A percentile compares a stretch with the other conserved stretches of the same genome.
Evolutionary conservation across 2,113 vertebrate species (phyloP).

Genomic region (Microtus pennsylvanicus): DNA sequence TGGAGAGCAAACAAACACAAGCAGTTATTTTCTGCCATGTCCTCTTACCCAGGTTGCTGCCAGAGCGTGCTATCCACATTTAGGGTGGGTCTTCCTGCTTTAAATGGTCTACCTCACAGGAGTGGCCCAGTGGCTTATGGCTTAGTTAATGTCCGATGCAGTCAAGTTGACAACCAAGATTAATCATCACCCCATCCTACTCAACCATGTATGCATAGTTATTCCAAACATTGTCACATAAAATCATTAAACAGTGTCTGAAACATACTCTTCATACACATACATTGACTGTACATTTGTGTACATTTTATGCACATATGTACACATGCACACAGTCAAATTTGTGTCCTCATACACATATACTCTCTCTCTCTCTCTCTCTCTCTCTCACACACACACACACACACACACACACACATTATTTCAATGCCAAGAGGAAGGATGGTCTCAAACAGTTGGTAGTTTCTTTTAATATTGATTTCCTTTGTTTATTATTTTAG

Average conservation of each 20-base stretch:
- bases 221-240: constrained; percentile 12
- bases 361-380: no score
- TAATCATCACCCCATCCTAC: not conserved
- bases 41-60: not conserved
- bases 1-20: not conserved
- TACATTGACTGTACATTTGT: not conserved
- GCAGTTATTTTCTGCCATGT: not conserved
- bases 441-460: not conserved
- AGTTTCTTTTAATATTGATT: not conserved
- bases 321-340: not conserved
- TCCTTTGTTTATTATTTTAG: not conserved
- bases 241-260: not conserved
- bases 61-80: not conserved
- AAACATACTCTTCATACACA: not conserved
- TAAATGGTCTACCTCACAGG: not conserved
- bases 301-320: not conserved
- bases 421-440: not conserved
- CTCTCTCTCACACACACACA: no score
- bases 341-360: not conserved
- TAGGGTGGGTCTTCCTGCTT: no score
- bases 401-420: not conserved
- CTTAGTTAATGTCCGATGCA: not conserved
- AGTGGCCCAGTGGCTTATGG: not conserved
- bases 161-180: not conserved
- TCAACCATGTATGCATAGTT: not conserved